These are phyloP conservation scores for Passerina amoena DNA, from an alignment of 2,113 vertebrate species.

Conservation along the genomic window DNA sequence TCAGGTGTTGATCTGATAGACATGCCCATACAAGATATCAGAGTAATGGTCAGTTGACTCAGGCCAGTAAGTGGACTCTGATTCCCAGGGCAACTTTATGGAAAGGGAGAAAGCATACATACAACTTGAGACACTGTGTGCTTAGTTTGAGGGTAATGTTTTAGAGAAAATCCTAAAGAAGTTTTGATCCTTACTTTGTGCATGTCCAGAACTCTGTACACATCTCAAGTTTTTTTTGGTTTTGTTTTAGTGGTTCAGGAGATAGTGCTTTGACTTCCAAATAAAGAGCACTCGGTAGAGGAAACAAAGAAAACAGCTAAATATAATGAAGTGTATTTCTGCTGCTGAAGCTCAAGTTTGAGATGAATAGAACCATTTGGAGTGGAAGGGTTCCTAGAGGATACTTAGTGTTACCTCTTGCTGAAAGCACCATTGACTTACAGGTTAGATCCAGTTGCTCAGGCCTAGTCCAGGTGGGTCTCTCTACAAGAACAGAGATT, in stretches of 20 bases:
- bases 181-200: background rate
- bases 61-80: background rate
- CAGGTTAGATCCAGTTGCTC: background rate
- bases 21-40: background rate
- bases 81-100: background rate
- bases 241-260: background rate
- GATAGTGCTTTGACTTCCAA: background rate
- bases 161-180: background rate
- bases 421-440: background rate
- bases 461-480: background rate
- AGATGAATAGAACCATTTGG: background rate
- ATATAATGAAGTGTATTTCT: background rate
- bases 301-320: background rate
- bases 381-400: background rate
- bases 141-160: background rate
- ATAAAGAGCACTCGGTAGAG: background rate
- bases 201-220: background rate
- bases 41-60: background rate
- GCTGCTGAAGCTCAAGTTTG: background rate
- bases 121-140: rapidly evolving
- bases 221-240: background rate
- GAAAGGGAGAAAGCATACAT: background rate
- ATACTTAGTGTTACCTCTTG: background rate
- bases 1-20: background rate
- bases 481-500: background rate